Conservation (phyloP, 2,888 invertebrate species). For the Eilema depressum region DNA sequence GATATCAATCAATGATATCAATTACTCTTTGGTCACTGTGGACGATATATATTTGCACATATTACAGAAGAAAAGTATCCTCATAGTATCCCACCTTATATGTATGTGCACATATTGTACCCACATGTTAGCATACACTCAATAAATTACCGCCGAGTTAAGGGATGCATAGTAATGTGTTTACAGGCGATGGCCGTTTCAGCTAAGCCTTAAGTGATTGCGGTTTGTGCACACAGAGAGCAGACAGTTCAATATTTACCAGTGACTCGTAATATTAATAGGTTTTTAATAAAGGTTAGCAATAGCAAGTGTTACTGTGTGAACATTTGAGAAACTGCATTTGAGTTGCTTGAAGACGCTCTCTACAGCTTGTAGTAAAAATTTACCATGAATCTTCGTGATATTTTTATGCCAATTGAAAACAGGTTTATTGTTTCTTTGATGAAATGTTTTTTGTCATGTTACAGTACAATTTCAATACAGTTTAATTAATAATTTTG, state of each 20-base stretch:
- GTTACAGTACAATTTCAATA: too few species aligned
- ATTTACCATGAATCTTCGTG: background rate
- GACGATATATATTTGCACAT: too few species aligned
- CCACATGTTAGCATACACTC: slow-evolving; percentile 48
- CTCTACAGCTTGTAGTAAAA: background rate
- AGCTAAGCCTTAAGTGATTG: slow-evolving; percentile 47
- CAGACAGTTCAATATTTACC: background rate
- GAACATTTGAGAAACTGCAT: background rate
- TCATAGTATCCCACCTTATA: background rate
- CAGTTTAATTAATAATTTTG: too few species aligned
- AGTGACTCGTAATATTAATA: slow-evolving; percentile 3
- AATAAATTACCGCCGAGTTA: slow-evolving; percentile 49
- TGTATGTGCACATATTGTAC: background rate
- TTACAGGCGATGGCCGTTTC: slow-evolving; percentile 35
- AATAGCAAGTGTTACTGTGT: background rate
- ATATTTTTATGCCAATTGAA: background rate
- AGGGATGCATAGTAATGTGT: slow-evolving; percentile 50
- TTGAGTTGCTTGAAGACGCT: background rate
- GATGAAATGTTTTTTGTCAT: background rate
- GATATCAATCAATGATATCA: too few species aligned
- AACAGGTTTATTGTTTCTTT: background rate
- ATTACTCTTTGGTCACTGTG: too few species aligned
- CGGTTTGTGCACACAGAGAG: slow-evolving; percentile 22
- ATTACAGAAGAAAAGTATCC: background rate
- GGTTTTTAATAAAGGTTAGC: background rate